Percentiles rank a stretch among this genome's conserved stretches.
Evolutionary conservation across 1,140 invertebrate genomes (phyloP).

Genomic region (Galleria mellonella): DNA sequence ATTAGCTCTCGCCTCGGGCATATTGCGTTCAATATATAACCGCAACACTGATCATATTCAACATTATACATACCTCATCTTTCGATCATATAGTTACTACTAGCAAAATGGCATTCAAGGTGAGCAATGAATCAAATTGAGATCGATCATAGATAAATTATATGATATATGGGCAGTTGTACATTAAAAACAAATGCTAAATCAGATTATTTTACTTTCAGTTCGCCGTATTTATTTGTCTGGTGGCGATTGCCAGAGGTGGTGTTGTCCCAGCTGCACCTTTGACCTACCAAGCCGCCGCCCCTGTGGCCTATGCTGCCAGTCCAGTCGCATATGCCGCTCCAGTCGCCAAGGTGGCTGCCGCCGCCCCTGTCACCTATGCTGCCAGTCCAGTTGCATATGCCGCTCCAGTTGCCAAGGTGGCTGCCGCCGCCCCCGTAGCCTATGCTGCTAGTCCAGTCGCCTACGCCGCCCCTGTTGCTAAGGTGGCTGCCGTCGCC

Average conservation of each 20-base stretch:
- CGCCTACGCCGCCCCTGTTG: constrained; percentile 27
- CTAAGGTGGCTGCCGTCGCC: constrained; percentile 26
- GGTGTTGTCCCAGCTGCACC: too few relatives aligned
- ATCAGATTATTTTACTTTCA: constrained; percentile 13
- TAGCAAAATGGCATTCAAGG: constrained; percentile 21
- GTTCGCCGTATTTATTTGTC: constrained; percentile 17
- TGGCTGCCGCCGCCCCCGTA: constrained; percentile 14
- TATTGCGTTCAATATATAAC: constrained; percentile 18
- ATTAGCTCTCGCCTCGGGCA: constrained; percentile 7
- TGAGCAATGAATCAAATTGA: constrained; percentile 2
- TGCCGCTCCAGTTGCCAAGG: too few relatives aligned
- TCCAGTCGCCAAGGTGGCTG: too few relatives aligned
- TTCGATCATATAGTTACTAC: constrained; percentile 10
- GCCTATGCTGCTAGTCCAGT: constrained; percentile 17
- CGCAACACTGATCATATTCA: constrained; percentile 3
- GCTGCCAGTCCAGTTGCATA: constrained; percentile 22
- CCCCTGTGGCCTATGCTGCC: constrained; percentile 11
- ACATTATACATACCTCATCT: constrained; percentile 9
- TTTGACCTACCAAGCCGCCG: constrained; percentile 2
- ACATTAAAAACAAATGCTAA: too few relatives aligned
- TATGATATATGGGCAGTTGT: not conserved
- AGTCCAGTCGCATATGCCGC: constrained; percentile 26
- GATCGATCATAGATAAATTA: not conserved
- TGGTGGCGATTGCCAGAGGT: constrained; percentile 14
- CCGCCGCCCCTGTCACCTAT: constrained; percentile 12